A percentile compares a stretch with the other conserved stretches of the same genome.
Evolutionary conservation across 2,797 vertebrate genomes (phyloP).

Genomic region (Pseudotriccus pelzelni): DNA sequence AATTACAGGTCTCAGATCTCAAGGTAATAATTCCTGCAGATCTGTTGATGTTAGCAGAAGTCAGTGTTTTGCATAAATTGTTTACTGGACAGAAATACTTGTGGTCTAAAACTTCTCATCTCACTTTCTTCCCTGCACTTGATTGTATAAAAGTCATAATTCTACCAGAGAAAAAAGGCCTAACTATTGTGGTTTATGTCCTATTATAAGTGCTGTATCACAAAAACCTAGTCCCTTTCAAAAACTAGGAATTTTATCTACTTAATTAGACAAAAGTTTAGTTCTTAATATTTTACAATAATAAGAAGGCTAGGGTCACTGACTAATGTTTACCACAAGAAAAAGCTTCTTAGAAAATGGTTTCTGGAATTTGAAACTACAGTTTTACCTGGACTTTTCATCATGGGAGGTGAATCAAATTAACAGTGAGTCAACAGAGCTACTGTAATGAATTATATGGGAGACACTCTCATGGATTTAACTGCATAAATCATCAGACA

Average conservation of each 20-base stretch:
- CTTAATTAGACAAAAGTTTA: background rate
- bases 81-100: background rate
- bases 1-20: background rate
- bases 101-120: background rate
- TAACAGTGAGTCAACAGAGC: background rate
- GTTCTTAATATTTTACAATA: background rate
- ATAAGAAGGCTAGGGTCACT: background rate
- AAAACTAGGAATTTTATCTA: background rate
- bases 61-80: background rate
- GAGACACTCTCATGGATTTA: background rate
- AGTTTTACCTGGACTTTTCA: background rate
- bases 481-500: background rate
- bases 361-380: background rate
- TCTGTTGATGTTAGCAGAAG: background rate
- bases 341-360: background rate
- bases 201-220: background rate
- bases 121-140: background rate
- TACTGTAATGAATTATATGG: background rate
- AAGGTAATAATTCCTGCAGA: background rate
- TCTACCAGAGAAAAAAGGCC: background rate
- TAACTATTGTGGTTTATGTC: background rate
- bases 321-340: background rate
- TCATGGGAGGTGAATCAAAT: background rate
- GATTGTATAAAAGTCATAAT: background rate
- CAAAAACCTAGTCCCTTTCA: background rate